These are phyloP conservation scores for Atherinosoma microstoma DNA, from an alignment of 2,797 vertebrate species.

Conservation along the genomic window DNA sequence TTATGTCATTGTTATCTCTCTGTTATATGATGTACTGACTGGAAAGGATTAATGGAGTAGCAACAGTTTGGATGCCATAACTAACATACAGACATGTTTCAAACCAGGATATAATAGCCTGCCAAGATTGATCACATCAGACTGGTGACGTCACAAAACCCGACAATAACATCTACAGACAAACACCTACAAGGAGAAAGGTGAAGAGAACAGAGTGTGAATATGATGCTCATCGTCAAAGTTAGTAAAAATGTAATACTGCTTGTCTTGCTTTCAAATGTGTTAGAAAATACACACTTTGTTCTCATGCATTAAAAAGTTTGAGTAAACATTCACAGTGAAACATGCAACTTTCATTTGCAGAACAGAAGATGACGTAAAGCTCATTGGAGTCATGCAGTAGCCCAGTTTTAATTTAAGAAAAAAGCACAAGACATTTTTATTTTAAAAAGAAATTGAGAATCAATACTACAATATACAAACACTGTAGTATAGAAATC, in stretches of 20 bases:
- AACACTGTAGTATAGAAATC: not conserved
- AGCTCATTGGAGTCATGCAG: not conserved
- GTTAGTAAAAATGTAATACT: not conserved
- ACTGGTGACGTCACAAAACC: not conserved
- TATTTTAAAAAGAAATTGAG: no score
- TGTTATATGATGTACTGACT: slow-evolving; percentile 36
- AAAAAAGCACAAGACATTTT: not conserved
- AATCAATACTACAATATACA: no score
- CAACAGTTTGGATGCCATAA: slow-evolving; percentile 38
- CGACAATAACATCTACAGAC: not conserved
- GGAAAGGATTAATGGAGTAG: slow-evolving; percentile 40
- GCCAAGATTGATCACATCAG: slow-evolving; percentile 45
- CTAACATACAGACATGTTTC: slow-evolving; percentile 23
- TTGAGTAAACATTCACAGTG: not conserved
- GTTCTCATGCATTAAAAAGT: not conserved
- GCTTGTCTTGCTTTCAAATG: not conserved
- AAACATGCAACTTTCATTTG: not conserved
- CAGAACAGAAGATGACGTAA: slow-evolving; percentile 1
- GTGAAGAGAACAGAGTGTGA: not conserved
- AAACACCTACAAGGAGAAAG: not conserved
- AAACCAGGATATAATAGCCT: slow-evolving; percentile 24
- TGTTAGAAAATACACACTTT: not conserved
- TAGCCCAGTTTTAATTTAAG: not conserved
- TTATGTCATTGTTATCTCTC: slow-evolving; percentile 57
- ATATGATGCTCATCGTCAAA: not conserved